Evolutionary conservation across 2,888 invertebrate genomes (phyloP), one percentile per base, ranked within the genome.

Genomic region (Torymus tubicola): DNA sequence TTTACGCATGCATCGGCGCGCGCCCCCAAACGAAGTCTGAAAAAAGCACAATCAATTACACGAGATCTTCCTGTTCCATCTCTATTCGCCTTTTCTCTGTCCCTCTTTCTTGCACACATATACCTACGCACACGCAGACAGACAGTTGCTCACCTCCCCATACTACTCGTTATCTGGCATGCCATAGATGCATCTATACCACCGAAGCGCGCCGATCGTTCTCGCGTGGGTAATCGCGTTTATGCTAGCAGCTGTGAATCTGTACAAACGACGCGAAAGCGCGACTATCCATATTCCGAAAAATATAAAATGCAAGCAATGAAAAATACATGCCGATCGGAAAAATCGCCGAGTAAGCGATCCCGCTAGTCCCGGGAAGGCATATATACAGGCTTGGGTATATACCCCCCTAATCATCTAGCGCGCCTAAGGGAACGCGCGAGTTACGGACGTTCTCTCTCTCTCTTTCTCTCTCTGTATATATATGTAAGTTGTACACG

Each of bases 31-130:
- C 73, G 52, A 60, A 72, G 72, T 57, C 61, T 12, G 50, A n/a
- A 72, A 69, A 53, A 67, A 55, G 50, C 16, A 65, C 75, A 71
- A 76, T 76, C 75, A 76, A 80, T 76, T 80, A 71, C 42, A 60
- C 16, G 55, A 13, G 60, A 76, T 80, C 80, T 21, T 67, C 60
- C 55, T 76, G 60, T 76, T 61, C 64, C 71, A 75, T 67, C 71
- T 80, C 64, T 65, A 55, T 75, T 67, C 63, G 10, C 21, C n/a
- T 16, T 81, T 61, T 70, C 57, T 81, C 74, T 69, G 65, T 31
- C 72, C 69, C 76, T 21, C 73, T 55, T 73, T 64, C 53, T 42
- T 42, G 8, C 42, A 42, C 42, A 42, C 42, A 8, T 31, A 3
- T 31, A 31, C 31, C n/a, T n/a, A 31, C 31, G 4, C 31, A 31